A percentile compares a stretch with the other conserved stretches of the same genome.
Conservation (phyloP, 2,797 vertebrate genomes). For the Tinamus major region DNA sequence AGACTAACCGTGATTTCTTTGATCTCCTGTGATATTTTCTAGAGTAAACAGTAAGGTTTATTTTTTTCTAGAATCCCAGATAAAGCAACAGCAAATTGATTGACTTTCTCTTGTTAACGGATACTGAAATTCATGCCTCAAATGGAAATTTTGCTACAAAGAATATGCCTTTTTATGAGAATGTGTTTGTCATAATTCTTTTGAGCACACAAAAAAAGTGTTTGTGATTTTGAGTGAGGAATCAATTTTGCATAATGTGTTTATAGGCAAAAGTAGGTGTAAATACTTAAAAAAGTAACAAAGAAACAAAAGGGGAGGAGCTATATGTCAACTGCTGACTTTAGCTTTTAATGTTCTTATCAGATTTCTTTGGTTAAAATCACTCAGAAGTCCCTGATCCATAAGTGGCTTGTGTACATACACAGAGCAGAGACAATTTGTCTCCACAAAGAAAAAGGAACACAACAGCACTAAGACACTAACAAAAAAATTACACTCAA, state of each 20-base stretch:
- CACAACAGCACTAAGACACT: neutral
- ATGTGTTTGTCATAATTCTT: neutral
- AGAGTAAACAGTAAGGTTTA: neutral
- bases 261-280: neutral
- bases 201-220: neutral
- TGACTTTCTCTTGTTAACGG: neutral
- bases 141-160: neutral
- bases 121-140: neutral
- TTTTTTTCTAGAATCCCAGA: neutral
- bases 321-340: neutral
- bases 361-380: neutral
- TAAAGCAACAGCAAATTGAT: neutral
- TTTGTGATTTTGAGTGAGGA: neutral
- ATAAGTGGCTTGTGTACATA: rapidly evolving
- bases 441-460: neutral
- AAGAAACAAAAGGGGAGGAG: rapidly evolving
- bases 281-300: neutral
- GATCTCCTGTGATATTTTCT: neutral
- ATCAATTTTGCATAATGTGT: neutral
- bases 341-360: neutral
- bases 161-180: neutral
- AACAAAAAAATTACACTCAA: neutral
- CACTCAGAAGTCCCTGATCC: neutral
- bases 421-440: neutral
- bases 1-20: neutral